Evolutionary conservation across 1,140 invertebrate genomes (phyloP).

Genomic region (Mya arenaria): DNA sequence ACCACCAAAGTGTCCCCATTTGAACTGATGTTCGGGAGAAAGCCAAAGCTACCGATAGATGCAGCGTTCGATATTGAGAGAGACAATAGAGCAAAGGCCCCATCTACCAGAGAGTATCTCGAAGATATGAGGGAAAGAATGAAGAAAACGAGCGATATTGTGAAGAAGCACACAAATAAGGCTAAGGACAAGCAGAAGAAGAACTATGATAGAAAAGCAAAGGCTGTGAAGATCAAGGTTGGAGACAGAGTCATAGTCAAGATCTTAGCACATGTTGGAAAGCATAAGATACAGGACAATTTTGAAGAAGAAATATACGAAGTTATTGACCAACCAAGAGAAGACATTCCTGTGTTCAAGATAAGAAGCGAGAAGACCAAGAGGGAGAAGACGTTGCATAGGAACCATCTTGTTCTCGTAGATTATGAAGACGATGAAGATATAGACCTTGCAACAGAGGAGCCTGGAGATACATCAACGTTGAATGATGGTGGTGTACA

Average conservation of each 20-base stretch:
- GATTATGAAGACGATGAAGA: neutral
- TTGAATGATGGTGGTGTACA: too few relatives aligned
- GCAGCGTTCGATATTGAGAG: slow-evolving; percentile 12
- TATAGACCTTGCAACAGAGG: too few relatives aligned
- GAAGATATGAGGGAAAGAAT: slow-evolving; percentile 27
- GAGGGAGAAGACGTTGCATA: slow-evolving; percentile 25
- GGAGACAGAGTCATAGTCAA: slow-evolving; percentile 46
- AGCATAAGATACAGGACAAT: slow-evolving; percentile 46
- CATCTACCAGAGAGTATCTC: slow-evolving; percentile 24
- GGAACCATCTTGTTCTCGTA: slow-evolving; percentile 36
- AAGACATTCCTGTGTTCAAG: slow-evolving; percentile 38
- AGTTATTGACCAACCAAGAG: neutral
- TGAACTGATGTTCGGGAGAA: slow-evolving; percentile 53
- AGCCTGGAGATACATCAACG: too few relatives aligned
- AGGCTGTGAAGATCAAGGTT: neutral
- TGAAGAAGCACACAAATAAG: neutral
- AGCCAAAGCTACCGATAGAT: slow-evolving; percentile 50
- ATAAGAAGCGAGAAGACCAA: slow-evolving; percentile 19
- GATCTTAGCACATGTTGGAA: slow-evolving; percentile 15
- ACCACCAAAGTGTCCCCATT: slow-evolving; percentile 48
- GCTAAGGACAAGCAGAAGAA: slow-evolving; percentile 19
- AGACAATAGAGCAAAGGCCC: neutral
- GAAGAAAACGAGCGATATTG: slow-evolving; percentile 27
- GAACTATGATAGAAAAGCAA: slow-evolving; percentile 45
- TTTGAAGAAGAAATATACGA: slow-evolving; percentile 17